Evolutionary conservation across 2,888 invertebrate species (phyloP), one percentile per base, ranked within the genome.

Genomic region (Luperina nickerlii): DNA sequence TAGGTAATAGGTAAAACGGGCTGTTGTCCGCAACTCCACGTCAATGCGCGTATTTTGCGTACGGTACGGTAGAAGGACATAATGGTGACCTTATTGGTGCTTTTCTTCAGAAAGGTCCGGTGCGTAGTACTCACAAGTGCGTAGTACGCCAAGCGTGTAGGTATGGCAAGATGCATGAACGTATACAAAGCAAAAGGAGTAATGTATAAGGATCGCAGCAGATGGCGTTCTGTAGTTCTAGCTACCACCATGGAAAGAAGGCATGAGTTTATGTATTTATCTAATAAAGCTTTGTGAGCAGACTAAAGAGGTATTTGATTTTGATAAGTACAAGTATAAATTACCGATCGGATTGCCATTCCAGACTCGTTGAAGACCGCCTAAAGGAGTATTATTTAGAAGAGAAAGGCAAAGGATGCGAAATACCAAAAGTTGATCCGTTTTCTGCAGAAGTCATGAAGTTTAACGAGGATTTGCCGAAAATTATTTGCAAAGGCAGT

Each of bases 371-470:
- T 6, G 68, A 85, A 72, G 54, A 48, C 1, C 76, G 68, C 15
- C 18, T 85, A 1, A 69, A 57, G 48, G 73, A 85, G 15, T 76
- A 74, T 0, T 79, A 95, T 42, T 93, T 92, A 57, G 89, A 92
- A 27, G 96, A 96, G 45, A 96, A 95, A 72, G 96, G 96, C 0
- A 91, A 92, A 0, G 96, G 96, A 0, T 96, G 96, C 74, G 92
- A 94, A 48, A 94, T 96, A 51, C 96, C 96, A 0, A 97, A 97
- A 4, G 48, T 96, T 62, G 94, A 96, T 32, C 96, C 96, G 0
- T 96, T 95, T 90, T 97, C 98, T 83, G 97, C 98, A 15, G 98
- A 98, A 90, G 98, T 98, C 60, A 98, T 97, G 94, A 97, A 97
- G 92, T 98, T 98, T 90, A 97, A 98, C 79, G 96, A 97, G 85